A percentile compares a stretch with the other conserved stretches of the same genome.
phyloP scores from a whole-genome alignment of 2,797 vertebrate species.

The Petrocephalus sullivani region DNA sequence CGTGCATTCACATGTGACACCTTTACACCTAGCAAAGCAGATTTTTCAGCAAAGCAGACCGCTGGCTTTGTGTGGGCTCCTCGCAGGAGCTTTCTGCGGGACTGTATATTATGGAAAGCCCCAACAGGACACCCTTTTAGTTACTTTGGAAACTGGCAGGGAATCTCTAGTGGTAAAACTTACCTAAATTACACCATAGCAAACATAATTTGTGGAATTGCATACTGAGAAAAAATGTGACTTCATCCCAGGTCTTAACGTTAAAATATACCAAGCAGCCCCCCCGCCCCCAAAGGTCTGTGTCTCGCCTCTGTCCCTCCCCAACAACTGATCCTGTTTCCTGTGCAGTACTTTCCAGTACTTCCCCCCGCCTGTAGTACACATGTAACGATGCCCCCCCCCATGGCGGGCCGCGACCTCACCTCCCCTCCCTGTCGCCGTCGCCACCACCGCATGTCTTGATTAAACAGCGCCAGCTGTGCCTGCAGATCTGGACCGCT shows the following conservation, averaged over 20 bases:
- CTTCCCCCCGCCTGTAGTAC: slow-evolving; percentile 14
- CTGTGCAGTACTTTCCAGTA: neutral
- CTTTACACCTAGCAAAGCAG: neutral
- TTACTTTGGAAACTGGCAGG: neutral
- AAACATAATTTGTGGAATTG: neutral
- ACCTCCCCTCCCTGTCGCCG: neutral
- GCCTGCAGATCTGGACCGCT: neutral
- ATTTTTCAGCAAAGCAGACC: neutral
- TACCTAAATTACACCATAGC: neutral
- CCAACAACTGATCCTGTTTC: neutral
- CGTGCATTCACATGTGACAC: neutral
- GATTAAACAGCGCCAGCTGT: slow-evolving; percentile 32
- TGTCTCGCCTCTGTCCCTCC: no score
- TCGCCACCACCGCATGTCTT: slow-evolving; percentile 22
- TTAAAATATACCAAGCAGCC: neutral
- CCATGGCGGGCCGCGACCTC: neutral
- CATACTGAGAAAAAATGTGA: neutral
- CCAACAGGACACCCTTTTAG: neutral
- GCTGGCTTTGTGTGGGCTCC: neutral
- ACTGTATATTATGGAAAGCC: neutral
- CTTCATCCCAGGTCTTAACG: neutral
- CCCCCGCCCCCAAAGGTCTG: neutral
- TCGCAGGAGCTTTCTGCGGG: neutral
- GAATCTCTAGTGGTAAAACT: neutral
- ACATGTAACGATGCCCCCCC: slow-evolving; percentile 12